phyloP scores from a whole-genome alignment of 35 echinoderm and acorn worm genomes.

The Lytechinus pictus region DNA sequence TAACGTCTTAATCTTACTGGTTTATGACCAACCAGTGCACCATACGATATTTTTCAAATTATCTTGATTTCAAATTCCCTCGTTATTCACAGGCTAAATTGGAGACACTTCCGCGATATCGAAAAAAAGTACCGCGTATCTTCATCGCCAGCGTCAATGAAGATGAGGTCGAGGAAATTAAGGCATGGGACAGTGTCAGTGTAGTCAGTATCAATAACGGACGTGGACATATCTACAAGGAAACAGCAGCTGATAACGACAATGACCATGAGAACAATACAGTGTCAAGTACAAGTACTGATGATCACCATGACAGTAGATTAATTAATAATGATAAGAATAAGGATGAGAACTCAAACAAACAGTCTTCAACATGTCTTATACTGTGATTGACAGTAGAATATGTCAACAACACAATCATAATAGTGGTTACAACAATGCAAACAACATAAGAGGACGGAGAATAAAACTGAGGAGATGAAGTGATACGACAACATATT shows the following conservation, averaged over 20 bases:
- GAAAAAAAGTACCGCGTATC: constrained; percentile 27
- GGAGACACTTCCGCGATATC: neutral
- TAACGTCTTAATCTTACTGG: no score
- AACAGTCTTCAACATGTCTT: constrained; percentile 11
- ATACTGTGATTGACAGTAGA: neutral
- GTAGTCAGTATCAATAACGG: neutral
- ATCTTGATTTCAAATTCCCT: neutral
- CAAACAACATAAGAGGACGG: no score
- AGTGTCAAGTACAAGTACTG: neutral
- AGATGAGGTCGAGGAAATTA: constrained; percentile 40
- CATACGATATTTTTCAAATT: no score
- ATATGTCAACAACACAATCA: neutral
- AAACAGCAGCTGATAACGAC: neutral
- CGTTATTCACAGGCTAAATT: neutral
- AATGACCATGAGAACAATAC: neutral
- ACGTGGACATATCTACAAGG: neutral
- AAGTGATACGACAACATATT: no score
- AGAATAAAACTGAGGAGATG: no score
- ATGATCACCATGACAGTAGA: neutral
- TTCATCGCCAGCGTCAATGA: constrained; percentile 47
- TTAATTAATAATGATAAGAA: neutral
- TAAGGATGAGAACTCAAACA: neutral
- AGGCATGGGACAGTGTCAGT: constrained; percentile 25
- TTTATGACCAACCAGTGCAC: no score
- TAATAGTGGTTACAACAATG: no score